Conservation (phyloP, 2,888 invertebrate genomes). For the Cataglyphis altisquamis region DNA sequence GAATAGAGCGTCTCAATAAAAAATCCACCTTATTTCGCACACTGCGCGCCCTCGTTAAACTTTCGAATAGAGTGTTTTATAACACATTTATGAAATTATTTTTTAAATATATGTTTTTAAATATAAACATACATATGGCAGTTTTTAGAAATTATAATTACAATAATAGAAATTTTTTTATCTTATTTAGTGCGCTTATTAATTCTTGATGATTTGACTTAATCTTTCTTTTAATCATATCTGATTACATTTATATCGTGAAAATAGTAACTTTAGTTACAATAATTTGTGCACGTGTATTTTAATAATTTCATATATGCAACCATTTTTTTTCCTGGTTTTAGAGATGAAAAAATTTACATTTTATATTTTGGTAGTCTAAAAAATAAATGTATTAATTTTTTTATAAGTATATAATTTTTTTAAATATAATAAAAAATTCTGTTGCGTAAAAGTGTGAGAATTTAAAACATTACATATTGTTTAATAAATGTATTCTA, state of each 20-base stretch:
- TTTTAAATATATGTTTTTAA: neutral
- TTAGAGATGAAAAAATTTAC: neutral
- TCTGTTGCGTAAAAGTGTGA: neutral
- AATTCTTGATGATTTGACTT: neutral
- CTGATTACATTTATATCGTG: neutral
- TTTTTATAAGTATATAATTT: too few species aligned
- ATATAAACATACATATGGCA: neutral
- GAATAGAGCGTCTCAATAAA: constrained; percentile 10
- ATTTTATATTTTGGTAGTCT: neutral
- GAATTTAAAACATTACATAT: neutral
- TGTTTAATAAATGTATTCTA: neutral
- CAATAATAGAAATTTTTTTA: neutral
- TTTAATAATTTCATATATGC: too few species aligned
- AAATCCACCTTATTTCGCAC: neutral
- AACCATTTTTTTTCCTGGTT: neutral
- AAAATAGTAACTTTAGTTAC: neutral
- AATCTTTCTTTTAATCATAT: neutral
- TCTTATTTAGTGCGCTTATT: neutral
- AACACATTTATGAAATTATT: neutral
- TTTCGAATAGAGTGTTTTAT: neutral
- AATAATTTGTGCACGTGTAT: neutral
- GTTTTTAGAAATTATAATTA: neutral
- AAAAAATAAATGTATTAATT: neutral
- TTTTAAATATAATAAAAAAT: neutral
- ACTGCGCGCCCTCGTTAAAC: neutral